Conservation (phyloP, 1,140 invertebrate species). For the honey bee (Apis mellifera) region Amel_HAv3.1 CM009935.2:13175001-13175500, state of each 20-base stretch:
- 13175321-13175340: slow-evolving; percentile 98
- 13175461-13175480: slow-evolving; percentile 98
- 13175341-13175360: slow-evolving; percentile 34
- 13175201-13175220: slow-evolving; percentile 94
- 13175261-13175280: slow-evolving; percentile 97
- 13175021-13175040: too few species aligned
- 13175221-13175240: slow-evolving; percentile 98
- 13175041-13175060: too few species aligned
- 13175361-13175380: neutral
- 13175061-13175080: too few species aligned
- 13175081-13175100: neutral
- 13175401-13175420: neutral
- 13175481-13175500: slow-evolving; percentile 96
- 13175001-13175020: too few species aligned
- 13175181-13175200: neutral
- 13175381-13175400: neutral
- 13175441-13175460: slow-evolving; percentile 97
- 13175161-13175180: neutral
- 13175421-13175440: slow-evolving; percentile 65
- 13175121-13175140: neutral
- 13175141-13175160: neutral
- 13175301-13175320: slow-evolving; percentile 98
- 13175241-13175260: slow-evolving; percentile 97
- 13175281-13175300: slow-evolving; percentile 92
- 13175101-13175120: neutral